These are phyloP conservation scores for Poliocrania exsul DNA, from an alignment of 2,797 vertebrate genomes.

Conservation along the genomic window DNA sequence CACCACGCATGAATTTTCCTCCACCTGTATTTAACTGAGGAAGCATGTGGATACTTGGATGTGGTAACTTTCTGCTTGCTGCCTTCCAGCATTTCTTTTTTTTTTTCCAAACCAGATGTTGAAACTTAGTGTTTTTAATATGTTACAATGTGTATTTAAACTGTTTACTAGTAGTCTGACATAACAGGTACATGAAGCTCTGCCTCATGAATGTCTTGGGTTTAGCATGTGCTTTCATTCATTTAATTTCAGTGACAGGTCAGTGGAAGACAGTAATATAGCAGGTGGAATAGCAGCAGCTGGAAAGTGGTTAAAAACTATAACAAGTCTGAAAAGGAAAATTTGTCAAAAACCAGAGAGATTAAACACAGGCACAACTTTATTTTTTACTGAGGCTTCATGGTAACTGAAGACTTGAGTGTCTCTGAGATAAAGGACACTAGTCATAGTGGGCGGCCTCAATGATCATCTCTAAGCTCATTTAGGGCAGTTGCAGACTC, in stretches of 20 bases:
- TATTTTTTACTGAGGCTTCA: not conserved
- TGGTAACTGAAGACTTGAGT: not conserved
- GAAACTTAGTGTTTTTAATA: not conserved
- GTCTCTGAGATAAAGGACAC: not conserved
- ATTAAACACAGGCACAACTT: not conserved
- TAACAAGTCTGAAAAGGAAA: slow-evolving; percentile 1
- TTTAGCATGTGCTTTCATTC: not conserved
- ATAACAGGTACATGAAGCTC: not conserved
- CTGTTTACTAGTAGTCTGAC: not conserved
- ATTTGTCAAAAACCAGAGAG: not conserved
- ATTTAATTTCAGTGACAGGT: not conserved
- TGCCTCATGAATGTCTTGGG: not conserved
- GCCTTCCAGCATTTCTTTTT: not conserved
- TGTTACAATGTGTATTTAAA: not conserved
- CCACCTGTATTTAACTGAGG: not conserved
- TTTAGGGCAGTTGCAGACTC: not conserved
- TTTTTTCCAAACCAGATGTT: slow-evolving; percentile 4
- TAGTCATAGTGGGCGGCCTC: not conserved
- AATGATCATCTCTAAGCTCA: not conserved
- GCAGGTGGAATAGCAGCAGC: not conserved
- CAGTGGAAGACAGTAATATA: not conserved
- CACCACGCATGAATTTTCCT: not conserved
- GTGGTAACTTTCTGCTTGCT: not conserved
- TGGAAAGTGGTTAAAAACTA: slow-evolving; percentile 25
- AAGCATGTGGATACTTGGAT: not conserved